Evolutionary conservation across 2,113 vertebrate species (phyloP).

Genomic region (Chloebia gouldiae): DNA sequence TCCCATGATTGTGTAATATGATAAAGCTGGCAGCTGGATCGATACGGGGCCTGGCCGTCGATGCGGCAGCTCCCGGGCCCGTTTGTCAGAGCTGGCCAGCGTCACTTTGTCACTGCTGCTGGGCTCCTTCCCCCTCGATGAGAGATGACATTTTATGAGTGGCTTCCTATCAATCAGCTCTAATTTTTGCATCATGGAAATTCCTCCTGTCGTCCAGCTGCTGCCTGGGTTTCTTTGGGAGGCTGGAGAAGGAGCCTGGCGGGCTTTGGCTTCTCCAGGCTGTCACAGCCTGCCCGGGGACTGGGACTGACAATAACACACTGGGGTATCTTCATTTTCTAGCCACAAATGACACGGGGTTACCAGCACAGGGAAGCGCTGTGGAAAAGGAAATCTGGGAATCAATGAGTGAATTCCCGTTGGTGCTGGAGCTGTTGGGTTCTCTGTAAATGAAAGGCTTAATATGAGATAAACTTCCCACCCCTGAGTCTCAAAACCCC

Average conservation of each 20-base stretch:
- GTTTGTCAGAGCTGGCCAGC: conserved; percentile 76
- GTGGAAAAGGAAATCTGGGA: conserved; percentile 43
- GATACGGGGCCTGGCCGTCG: conserved; percentile 76
- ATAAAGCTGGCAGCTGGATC: conserved; percentile 83
- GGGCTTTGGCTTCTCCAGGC: neutral
- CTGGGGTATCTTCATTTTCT: conserved; percentile 52
- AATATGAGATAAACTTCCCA: neutral
- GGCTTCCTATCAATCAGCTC: conserved; percentile 69
- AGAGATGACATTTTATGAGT: conserved; percentile 74
- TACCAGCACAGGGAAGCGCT: conserved; percentile 29
- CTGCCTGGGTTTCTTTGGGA: neutral
- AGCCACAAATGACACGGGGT: conserved; percentile 43
- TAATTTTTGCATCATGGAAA: conserved; percentile 61
- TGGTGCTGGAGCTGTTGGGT: neutral
- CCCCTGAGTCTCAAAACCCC: neutral
- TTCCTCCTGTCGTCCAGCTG: conserved; percentile 45
- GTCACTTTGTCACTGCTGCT: conserved; percentile 84
- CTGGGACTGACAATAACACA: conserved; percentile 36
- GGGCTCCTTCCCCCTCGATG: conserved; percentile 63
- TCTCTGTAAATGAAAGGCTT: conserved; percentile 2
- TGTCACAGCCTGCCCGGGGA: neutral
- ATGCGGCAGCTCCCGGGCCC: conserved; percentile 60
- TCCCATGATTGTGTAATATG: conserved; percentile 83
- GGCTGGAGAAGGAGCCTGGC: conserved; percentile 1
- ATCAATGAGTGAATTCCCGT: conserved; percentile 47